Conservation (phyloP, 2,888 invertebrate species). For the Trypoxylon attenuatum region DNA sequence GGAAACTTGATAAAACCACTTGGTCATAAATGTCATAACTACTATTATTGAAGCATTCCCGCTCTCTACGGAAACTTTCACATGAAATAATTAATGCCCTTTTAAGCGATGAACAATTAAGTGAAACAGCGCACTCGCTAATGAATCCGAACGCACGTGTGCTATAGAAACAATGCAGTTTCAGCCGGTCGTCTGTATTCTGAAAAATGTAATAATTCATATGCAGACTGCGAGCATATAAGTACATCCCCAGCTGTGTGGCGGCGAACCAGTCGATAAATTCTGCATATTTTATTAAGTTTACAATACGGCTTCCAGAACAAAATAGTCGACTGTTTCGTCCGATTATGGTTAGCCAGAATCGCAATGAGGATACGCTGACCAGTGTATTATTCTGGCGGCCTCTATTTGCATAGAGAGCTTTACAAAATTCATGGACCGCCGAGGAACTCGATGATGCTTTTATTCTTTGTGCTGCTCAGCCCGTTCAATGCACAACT, state of each 20-base stretch:
- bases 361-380: constrained; percentile 44
- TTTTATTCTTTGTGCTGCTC: not conserved
- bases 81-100: too few species aligned
- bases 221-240: constrained; percentile 13
- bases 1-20: too few species aligned
- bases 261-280: constrained; percentile 61
- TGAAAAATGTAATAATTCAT: constrained; percentile 41
- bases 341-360: constrained; percentile 49
- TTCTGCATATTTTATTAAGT: constrained; percentile 63
- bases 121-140: too few species aligned
- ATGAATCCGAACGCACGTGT: too few species aligned
- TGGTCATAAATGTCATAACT: too few species aligned
- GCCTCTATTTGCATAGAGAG: constrained; percentile 43
- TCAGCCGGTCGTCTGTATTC: constrained; percentile 10
- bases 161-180: not conserved
- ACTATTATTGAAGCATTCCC: too few species aligned
- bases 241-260: constrained; percentile 11
- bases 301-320: constrained; percentile 52
- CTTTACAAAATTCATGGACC: not conserved
- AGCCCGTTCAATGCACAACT: too few species aligned
- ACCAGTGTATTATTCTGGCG: constrained; percentile 35
- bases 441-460: not conserved
- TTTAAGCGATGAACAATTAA: too few species aligned
- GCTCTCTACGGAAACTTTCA: too few species aligned
- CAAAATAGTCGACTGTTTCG: constrained; percentile 44